Evolutionary conservation across 2,113 vertebrate species (phyloP).

Genomic region (Sinosuthora webbiana): DNA sequence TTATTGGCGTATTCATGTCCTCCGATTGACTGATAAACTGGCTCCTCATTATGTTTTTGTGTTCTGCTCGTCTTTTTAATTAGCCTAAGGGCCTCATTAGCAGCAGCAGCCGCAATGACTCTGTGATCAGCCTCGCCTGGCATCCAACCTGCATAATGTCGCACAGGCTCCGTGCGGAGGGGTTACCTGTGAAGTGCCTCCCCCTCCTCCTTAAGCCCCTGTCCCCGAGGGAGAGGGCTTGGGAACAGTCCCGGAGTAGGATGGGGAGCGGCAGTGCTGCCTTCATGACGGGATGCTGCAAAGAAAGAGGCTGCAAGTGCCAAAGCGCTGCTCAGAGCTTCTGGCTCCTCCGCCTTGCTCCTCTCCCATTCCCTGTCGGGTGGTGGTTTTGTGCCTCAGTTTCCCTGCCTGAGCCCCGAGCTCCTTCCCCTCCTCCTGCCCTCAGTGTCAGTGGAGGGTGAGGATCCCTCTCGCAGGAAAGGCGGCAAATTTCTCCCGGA

Average conservation of each 20-base stretch:
- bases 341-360: background rate
- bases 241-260: background rate
- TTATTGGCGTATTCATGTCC: constrained; percentile 47
- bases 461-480: background rate
- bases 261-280: accelerated
- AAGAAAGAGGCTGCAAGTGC: background rate
- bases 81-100: constrained; percentile 72
- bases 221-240: accelerated
- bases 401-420: background rate
- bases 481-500: background rate
- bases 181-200: background rate
- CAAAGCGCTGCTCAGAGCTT: background rate
- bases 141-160: constrained; percentile 19
- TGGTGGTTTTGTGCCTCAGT: background rate
- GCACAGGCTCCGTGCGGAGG: background rate
- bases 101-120: constrained; percentile 35
- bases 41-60: constrained; percentile 65
- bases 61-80: constrained; percentile 69
- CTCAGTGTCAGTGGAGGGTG: accelerated
- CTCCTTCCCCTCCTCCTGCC: background rate
- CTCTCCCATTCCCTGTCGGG: accelerated
- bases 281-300: background rate
- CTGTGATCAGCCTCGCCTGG: constrained; percentile 65
- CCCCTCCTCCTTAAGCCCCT: background rate
- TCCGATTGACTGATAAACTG: constrained; percentile 66